A percentile compares a stretch with the other conserved stretches of the same genome.
phyloP scores from a whole-genome alignment of 2,888 invertebrate species.

The Phania funesta region DNA sequence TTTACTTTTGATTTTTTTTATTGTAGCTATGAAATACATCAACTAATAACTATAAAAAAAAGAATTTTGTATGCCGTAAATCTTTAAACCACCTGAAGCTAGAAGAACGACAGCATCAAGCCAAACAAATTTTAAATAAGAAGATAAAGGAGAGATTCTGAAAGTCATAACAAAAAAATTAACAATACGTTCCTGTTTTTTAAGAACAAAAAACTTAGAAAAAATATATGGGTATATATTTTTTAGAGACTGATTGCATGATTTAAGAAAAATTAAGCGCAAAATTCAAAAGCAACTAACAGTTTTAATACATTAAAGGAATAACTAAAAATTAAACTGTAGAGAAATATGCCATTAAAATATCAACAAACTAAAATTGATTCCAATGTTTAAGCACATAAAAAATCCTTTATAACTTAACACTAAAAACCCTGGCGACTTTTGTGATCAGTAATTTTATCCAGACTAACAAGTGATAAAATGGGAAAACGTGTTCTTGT shows the following conservation, averaged over 20 bases:
- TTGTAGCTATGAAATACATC: too few relatives aligned
- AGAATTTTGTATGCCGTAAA: too few relatives aligned
- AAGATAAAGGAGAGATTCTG: neutral
- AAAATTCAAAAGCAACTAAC: neutral
- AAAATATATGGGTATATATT: slow-evolving; percentile 9
- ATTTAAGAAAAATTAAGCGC: slow-evolving; percentile 1
- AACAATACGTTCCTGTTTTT: slow-evolving; percentile 56
- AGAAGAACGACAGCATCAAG: neutral
- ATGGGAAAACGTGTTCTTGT: slow-evolving; percentile 77
- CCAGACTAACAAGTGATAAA: slow-evolving; percentile 1
- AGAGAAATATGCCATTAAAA: neutral
- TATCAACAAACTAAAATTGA: neutral
- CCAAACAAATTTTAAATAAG: neutral
- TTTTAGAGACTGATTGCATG: slow-evolving; percentile 58
- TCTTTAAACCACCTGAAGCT: too few relatives aligned
- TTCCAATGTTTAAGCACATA: slow-evolving; percentile 5
- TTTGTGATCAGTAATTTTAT: neutral
- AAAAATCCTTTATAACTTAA: neutral
- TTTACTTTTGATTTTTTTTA: too few relatives aligned
- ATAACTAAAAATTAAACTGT: neutral
- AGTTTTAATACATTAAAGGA: neutral
- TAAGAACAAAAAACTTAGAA: slow-evolving; percentile 22
- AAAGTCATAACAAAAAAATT: slow-evolving; percentile 7
- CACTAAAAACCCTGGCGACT: neutral
- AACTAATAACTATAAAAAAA: too few relatives aligned